Base-by-base conservation (phyloP, 2,113 vertebrate genomes). In the Xiphophorus couchianus region DNA sequence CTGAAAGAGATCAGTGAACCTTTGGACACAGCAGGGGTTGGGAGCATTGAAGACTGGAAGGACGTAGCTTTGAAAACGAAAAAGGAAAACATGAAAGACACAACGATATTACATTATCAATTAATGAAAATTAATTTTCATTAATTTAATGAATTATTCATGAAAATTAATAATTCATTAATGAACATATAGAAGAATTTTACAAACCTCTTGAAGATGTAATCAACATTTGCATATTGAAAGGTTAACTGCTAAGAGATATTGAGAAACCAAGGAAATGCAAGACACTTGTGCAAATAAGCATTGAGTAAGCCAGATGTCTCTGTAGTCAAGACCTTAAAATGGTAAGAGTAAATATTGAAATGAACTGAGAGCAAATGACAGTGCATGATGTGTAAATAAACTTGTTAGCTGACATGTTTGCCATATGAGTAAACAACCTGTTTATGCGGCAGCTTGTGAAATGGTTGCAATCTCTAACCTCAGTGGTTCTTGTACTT, bases 1-100 rank as follows among this genome's bases (percentile, higher is more conserved):
- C 91, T 92, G 29, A 76, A 80, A 22, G 17, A 69, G 83, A 92
- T 90, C 89, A 89, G 86, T 76, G 71, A 85, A 68, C 69, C 89
- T 91, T 89, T 75, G 83, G 83, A 85, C 74, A 80, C 82, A 78
- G 66, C 78, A 68, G 85, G 81, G 73, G 84, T 81, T 62, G 81
- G 69, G 73, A 87, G 80, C 73, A 74, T 42, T 60, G 62, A 80
- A 89, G 62, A 81, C 78, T 62, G 67, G 37, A 74, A 35, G 75
- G 61, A 78, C 2, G 9, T 66, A 81, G 29, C 15, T 54, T 76
- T 33, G 29, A 37, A 42, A 13, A 33, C 29, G 29, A 48, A 4
- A 84, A 31, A 19, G 68, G 74, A 69, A 76, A 17, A 80, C 70
- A 76, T 74, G 29, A 68, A 39, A 22, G 8, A 78, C 48, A 17